A percentile compares a stretch with the other conserved stretches of the same genome.
These are phyloP conservation scores for Calameuta pallipes DNA, from an alignment of 2,888 invertebrate genomes.

Conservation along the genomic window DNA sequence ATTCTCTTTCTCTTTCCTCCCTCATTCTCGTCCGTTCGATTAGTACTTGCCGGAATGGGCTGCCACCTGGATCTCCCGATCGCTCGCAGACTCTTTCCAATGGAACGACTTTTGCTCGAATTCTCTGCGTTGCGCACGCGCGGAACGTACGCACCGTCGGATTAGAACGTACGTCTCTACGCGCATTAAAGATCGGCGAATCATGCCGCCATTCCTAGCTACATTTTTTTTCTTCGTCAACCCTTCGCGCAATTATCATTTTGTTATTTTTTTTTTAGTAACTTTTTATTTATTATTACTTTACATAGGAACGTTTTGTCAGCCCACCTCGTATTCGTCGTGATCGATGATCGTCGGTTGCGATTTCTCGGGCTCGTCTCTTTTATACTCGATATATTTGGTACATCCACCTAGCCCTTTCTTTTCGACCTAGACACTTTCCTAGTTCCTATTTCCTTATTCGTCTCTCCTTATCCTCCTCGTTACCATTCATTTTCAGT, in stretches of 20 bases:
- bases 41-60: no score
- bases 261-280: slow-evolving; percentile 39
- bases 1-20: neutral
- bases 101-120: neutral
- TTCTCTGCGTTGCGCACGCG: neutral
- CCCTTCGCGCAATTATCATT: slow-evolving; percentile 24
- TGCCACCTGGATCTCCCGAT: no score
- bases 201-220: no score
- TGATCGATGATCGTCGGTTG: neutral
- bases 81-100: no score
- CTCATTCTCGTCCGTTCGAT: neutral
- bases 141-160: no score
- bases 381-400: no score
- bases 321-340: slow-evolving; percentile 37
- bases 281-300: slow-evolving; percentile 60
- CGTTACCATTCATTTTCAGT: neutral
- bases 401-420: no score
- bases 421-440: neutral
- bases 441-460: neutral
- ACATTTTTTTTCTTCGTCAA: slow-evolving; percentile 23
- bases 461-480: neutral
- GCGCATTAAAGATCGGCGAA: no score
- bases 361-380: neutral
- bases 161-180: no score
- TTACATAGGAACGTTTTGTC: slow-evolving; percentile 65